Conservation (phyloP, 2,113 vertebrate genomes). For the Forbesichthys agassizii region DNA sequence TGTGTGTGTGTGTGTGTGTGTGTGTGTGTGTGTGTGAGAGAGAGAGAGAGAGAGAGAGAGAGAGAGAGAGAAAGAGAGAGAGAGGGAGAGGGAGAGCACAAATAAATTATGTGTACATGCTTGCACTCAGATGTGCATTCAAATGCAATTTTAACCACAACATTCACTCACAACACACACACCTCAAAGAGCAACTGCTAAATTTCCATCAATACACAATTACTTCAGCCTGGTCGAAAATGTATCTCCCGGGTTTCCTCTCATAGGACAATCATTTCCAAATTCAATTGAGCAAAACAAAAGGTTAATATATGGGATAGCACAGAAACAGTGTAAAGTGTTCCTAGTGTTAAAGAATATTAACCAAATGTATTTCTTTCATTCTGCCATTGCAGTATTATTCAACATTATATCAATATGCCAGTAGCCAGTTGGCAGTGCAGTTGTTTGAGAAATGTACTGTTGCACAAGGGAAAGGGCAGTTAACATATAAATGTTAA, state of each 20-base stretch:
- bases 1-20: too few species aligned
- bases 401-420: conserved; percentile 40
- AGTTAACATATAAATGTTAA: conserved; percentile 28
- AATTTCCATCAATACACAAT: conserved; percentile 48
- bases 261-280: conserved; percentile 46
- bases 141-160: too few species aligned
- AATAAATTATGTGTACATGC: not conserved
- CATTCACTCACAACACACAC: not conserved
- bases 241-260: conserved; percentile 37
- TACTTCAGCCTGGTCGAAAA: conserved; percentile 29
- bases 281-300: conserved; percentile 53
- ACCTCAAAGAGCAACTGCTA: conserved; percentile 26
- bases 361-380: not conserved
- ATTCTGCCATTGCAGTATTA: conserved; percentile 32
- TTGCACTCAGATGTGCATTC: not conserved
- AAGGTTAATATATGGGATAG: conserved; percentile 51
- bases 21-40: not conserved
- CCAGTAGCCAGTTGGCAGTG: conserved; percentile 39
- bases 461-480: conserved; percentile 45
- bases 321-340: conserved; percentile 37
- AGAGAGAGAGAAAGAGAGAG: not conserved
- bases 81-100: not conserved
- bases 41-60: not conserved
- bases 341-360: conserved; percentile 16
- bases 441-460: conserved; percentile 40